A percentile compares a stretch with the other conserved stretches of the same genome.
phyloP scores from a whole-genome alignment of 1,140 invertebrate species.

The Papilio aristodemus region DNA sequence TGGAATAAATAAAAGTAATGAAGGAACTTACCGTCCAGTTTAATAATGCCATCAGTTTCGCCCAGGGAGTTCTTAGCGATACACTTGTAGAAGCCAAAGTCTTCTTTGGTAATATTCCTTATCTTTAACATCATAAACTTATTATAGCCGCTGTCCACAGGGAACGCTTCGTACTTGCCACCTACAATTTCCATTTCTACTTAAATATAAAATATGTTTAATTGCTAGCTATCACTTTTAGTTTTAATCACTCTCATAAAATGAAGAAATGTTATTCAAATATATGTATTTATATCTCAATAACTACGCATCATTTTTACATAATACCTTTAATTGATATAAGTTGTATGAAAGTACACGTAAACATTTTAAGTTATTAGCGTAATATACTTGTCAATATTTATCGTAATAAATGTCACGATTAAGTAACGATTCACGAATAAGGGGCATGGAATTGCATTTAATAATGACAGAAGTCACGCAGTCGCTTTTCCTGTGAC shows the following conservation, averaged over 20 bases:
- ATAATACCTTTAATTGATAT: too few relatives aligned
- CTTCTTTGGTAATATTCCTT: conserved; percentile 78
- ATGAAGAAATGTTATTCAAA: too few relatives aligned
- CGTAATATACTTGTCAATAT: too few relatives aligned
- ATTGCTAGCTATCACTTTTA: conserved; percentile 25
- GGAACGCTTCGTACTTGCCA: conserved; percentile 81
- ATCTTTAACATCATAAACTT: conserved; percentile 82
- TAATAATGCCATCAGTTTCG: conserved; percentile 82
- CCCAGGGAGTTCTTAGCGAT: conserved; percentile 82
- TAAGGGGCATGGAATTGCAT: too few relatives aligned
- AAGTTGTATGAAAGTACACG: conserved; percentile 38
- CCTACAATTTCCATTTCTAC: conserved; percentile 81
- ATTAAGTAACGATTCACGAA: too few relatives aligned
- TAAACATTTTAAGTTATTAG: background rate
- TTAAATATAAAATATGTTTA: conserved; percentile 75
- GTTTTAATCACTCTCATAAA: too few relatives aligned
- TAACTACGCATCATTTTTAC: too few relatives aligned
- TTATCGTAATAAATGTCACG: too few relatives aligned
- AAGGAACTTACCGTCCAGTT: conserved; percentile 78
- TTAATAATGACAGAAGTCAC: too few relatives aligned
- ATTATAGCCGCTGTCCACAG: conserved; percentile 81
- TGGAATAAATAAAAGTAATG: conserved; percentile 37
- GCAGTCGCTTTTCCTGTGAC: too few relatives aligned
- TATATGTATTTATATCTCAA: too few relatives aligned
- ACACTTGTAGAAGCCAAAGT: conserved; percentile 83